phyloP scores from a whole-genome alignment of 2,888 invertebrate species.

The Caenorhabditis zanzibari region DNA sequence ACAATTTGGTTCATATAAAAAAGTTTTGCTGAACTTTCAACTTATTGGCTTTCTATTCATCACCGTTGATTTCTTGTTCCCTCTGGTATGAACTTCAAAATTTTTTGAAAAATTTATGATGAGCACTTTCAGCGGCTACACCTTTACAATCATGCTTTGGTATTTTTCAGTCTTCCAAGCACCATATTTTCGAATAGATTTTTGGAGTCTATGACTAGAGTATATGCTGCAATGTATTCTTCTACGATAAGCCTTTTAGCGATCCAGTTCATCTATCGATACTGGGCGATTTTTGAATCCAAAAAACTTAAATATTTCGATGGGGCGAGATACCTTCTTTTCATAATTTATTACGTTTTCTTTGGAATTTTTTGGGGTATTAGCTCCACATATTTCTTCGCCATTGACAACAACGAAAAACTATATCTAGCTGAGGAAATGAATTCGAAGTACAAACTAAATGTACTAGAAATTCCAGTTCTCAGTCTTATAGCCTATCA shows the following conservation, averaged over 20 bases:
- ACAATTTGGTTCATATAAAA: constrained; percentile 55
- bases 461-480: background rate
- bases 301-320: background rate
- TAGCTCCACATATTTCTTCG: background rate
- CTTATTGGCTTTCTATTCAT: constrained; percentile 45
- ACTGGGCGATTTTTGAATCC: constrained; percentile 14
- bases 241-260: constrained; percentile 7
- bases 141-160: constrained; percentile 3
- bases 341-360: background rate
- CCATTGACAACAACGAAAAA: background rate
- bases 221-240: background rate
- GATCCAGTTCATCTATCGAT: constrained; percentile 16
- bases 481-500: background rate
- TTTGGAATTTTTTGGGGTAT: constrained; percentile 2
- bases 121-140: constrained; percentile 12
- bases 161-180: constrained; percentile 6
- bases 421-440: background rate
- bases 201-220: background rate
- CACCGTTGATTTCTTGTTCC: constrained; percentile 31
- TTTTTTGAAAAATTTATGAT: background rate
- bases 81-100: constrained; percentile 6
- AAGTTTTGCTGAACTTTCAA: constrained; percentile 49
- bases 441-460: background rate
- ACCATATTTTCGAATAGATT: background rate
- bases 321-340: background rate